Evolutionary conservation across 2,797 vertebrate species (phyloP).

Genomic region (Vireo griseus): DNA sequence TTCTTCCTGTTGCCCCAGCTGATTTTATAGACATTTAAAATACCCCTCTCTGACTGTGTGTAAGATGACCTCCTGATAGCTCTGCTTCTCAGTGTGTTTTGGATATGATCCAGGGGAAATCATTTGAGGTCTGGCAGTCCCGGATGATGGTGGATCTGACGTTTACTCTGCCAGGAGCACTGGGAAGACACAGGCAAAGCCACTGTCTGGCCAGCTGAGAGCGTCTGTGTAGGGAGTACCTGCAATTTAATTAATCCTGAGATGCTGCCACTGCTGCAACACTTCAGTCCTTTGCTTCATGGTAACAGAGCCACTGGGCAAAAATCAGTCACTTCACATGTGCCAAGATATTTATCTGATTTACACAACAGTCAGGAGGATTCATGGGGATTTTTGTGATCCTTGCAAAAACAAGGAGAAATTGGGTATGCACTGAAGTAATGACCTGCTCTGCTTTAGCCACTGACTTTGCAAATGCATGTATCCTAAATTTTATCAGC

Average conservation of each 20-base stretch:
- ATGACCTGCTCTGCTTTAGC: not conserved
- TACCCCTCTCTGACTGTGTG: not conserved
- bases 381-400: not conserved
- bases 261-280: not conserved
- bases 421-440: not conserved
- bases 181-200: not conserved
- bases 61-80: not conserved
- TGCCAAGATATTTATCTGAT: not conserved
- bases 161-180: not conserved
- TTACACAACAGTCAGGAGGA: not conserved
- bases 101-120: not conserved
- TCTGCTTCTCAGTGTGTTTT: not conserved
- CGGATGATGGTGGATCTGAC: not conserved
- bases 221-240: accelerated
- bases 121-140: not conserved
- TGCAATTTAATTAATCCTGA: not conserved
- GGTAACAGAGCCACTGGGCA: not conserved
- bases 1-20: not conserved
- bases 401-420: not conserved
- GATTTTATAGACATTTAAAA: not conserved
- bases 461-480: not conserved
- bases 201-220: not conserved
- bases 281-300: not conserved
- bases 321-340: not conserved
- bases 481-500: not conserved